Base-by-base conservation (phyloP, 2,888 invertebrate species). In the Papilio elwesi region DNA sequence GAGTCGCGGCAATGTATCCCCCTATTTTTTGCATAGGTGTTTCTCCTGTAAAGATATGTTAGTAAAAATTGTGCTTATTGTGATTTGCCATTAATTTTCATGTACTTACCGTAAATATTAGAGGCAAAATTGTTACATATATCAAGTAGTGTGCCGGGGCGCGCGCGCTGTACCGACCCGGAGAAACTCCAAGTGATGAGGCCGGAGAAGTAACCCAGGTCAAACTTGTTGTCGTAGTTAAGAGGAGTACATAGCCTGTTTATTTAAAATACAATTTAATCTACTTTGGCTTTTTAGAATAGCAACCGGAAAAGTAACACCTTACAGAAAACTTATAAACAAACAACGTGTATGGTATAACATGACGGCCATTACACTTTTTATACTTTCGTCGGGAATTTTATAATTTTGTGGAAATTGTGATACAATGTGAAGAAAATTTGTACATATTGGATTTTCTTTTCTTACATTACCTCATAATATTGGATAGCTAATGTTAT, bases 181-280 rank as follows among this genome's bases (percentile, higher is more conserved):
- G 92, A 92, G 78, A 93, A 93, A 0, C 88, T 80, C 93, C 93
- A 93, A 47, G 83, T 88, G 69, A 92, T 91, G 9, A 89, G 76
- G 0, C 90, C 93, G 1, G 89, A 83, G 80, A 93, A 92, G 76
- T 89, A 91, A 0, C 88, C 93, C 73, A 92, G 71, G 3, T 87
- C 88, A 64, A 85, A 87, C 0, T 76, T 81, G 53, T 87, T 82
- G 12, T 90, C 86, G 76, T 89, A 89, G 72, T 90, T 79, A 38
- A 92, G 75, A 1, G 87, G 86, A 0, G 16, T n/a, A 73, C 92
- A 92, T 57, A 92, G 76, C 64, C 93, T 93, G 80, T n/a, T 82
- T 82, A 47, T 64, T 53, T 49, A 72, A 62, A 9, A 15, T 43
- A 43, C 7, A 6, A 43, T 7, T 43, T 43, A 43, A 43, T 9